Evolutionary conservation across 2,888 invertebrate genomes (phyloP), one percentile per base, ranked within the genome.

Genomic region (Heliconius sara): DNA sequence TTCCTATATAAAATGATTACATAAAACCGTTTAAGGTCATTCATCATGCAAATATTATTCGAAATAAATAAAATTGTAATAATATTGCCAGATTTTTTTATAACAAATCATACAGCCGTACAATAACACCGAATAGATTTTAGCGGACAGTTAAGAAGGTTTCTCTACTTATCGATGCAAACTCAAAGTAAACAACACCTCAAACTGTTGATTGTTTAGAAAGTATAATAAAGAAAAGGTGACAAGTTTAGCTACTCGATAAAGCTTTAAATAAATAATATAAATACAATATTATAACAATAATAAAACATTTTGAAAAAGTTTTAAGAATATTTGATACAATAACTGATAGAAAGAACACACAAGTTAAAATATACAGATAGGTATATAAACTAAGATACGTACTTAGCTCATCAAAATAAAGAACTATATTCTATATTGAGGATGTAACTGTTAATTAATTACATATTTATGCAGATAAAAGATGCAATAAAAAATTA

Each of bases 111-210:
- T 25, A 63, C 63, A 63, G 2, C 5, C 2, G 19, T n/a, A 68
- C 22, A 25, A 25, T 7, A 47, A 10, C 43, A 16, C 70, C 7
- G 10, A 43, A 43, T 39, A 25, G 25, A 19, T 70, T 27, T n/a
- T 25, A 70, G 13, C 43, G 43, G 5, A 72, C 30, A 10, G 72
- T 52, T 27, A 27, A 27, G 27, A 27, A 60, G 52, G 57, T 73
- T 73, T 73, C 73, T 34, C 73, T 57, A 73, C 34, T 60, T 60
- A 34, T 13, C 34, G 34, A 73, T 73, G 57, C 22, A 57, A 12
- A 57, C 60, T 34, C 30, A 34, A 73, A 57, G 30, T 72, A 72
- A 73, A 73, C 72, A 72, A 70, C 47, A 72, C 52, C 19, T 13
- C 57, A 19, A 63, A 13, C 52, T 72, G 0, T 52, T 30, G n/a